A percentile compares a stretch with the other conserved stretches of the same genome.
These are phyloP conservation scores for Halcyon malimbica DNA, from an alignment of 2,113 vertebrate genomes.

Conservation along the genomic window DNA sequence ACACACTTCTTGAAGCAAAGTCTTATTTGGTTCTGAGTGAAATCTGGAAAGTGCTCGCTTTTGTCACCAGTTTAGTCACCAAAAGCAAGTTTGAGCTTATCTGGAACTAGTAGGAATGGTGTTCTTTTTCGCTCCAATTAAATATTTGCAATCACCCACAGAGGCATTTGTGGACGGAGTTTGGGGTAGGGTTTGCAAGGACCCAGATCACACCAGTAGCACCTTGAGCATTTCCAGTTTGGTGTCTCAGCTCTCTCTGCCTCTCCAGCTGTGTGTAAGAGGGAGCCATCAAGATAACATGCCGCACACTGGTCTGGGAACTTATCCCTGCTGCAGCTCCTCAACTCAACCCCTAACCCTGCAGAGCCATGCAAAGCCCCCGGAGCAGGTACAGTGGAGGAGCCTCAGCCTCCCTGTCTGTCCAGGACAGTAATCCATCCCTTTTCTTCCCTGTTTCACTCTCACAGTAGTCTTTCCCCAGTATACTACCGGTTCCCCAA, in stretches of 20 bases:
- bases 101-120: neutral
- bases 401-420: neutral
- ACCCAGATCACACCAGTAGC: neutral
- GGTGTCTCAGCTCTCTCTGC: neutral
- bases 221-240: neutral
- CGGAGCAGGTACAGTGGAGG: accelerated
- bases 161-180: accelerated
- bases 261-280: neutral
- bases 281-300: neutral
- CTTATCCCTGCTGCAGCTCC: neutral
- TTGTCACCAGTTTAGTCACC: neutral
- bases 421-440: neutral
- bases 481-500: neutral
- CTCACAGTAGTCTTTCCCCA: neutral
- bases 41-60: neutral
- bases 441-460: neutral
- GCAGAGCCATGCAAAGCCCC: neutral
- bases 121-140: neutral
- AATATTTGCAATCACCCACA: neutral
- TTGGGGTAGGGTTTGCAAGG: neutral
- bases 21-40: neutral
- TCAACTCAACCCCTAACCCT: accelerated
- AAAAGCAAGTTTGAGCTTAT: neutral
- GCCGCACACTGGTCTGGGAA: neutral
- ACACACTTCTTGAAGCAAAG: accelerated